Base-by-base conservation (phyloP, 37 sponge, comb jelly and placozoan genomes). In the Halichondria panicea region DNA sequence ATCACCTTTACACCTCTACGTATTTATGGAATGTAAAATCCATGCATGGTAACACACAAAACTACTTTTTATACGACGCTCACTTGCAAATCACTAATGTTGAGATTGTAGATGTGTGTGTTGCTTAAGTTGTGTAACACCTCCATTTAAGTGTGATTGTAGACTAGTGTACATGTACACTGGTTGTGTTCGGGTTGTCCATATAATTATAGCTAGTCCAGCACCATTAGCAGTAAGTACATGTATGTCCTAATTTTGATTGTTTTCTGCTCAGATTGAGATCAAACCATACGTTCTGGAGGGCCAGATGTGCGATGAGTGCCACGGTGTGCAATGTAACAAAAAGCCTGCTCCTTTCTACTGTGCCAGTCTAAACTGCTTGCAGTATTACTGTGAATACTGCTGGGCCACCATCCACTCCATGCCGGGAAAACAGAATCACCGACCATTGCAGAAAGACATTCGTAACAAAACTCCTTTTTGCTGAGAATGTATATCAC, bases 381-480 rank as follows among this genome's bases (percentile, higher is more conserved):
- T 97, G 50, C 81, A 87, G 79, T 97, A 97, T 79, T 94, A 87
- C 80, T 97, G 99, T 57, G 92, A 94, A 41, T 92, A 92, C 70
- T 97, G 99, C 84, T 97, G 99, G 99, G 90, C 95, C 50, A 82
- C 92, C 36, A 83, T 92, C 28, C 98, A 97, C 61, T 84, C 98
- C 48, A 69, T 83, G 55, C 92, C 92, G 4, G 87, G 92, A 31
- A 68, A 77, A 41, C 94, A 97, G 73, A 87, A 78, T 58, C 99
- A 97, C 77, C 67, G 92, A 11, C 95, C 95, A 33, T 81, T 97
- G 11, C 52, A 15, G 15, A 18, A 18, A 48, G 52, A 48, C 52
- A 48, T 48, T 48, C 13, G 52, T 48, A 48, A 18, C 52, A 48
- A 48, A 48, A 48, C 52, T 48, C 15, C 15, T 15, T 48, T n/a